Percentiles rank a stretch among this genome's conserved stretches.
These are phyloP conservation scores for Eurytoma adleriae DNA, from an alignment of 2,888 invertebrate species.

Conservation along the genomic window DNA sequence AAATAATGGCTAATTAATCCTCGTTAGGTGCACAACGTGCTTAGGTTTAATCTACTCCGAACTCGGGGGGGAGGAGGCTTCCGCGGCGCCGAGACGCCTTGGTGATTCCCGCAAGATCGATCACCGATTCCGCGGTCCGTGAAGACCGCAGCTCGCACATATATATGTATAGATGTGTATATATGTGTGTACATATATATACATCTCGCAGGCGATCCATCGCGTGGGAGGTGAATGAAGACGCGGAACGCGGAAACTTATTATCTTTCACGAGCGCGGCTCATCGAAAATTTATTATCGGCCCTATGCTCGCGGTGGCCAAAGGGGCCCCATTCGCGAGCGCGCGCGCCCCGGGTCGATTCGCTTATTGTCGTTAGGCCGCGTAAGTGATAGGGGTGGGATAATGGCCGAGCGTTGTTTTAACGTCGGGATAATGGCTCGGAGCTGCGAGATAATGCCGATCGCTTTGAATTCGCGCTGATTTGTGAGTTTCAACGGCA, in stretches of 20 bases:
- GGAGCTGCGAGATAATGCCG: constrained; percentile 32
- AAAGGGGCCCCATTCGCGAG: neutral
- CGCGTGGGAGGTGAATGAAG: constrained; percentile 35
- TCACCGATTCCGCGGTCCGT: constrained; percentile 36
- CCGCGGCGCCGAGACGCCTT: constrained; percentile 17
- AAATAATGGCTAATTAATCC: constrained; percentile 44
- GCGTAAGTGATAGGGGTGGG: constrained; percentile 38
- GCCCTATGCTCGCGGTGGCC: neutral
- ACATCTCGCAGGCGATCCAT: neutral
- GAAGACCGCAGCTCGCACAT: constrained; percentile 7
- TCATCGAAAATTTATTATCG: constrained; percentile 46
- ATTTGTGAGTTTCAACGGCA: constrained; percentile 7
- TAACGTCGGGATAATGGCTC: constrained; percentile 9
- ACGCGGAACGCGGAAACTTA: constrained; percentile 55
- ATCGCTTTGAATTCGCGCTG: constrained; percentile 44
- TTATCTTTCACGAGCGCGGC: constrained; percentile 28
- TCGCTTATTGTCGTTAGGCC: constrained; percentile 48
- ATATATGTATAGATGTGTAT: no score
- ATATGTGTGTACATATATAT: no score
- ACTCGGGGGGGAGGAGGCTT: neutral
- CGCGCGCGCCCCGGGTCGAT: constrained; percentile 17
- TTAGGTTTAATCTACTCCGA: constrained; percentile 40
- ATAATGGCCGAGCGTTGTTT: constrained; percentile 39
- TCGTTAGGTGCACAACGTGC: constrained; percentile 49
- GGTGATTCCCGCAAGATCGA: constrained; percentile 55